A percentile compares a stretch with the other conserved stretches of the same genome.
Evolutionary conservation across 2,888 invertebrate genomes (phyloP).

Genomic region (Argyra leucocephala): DNA sequence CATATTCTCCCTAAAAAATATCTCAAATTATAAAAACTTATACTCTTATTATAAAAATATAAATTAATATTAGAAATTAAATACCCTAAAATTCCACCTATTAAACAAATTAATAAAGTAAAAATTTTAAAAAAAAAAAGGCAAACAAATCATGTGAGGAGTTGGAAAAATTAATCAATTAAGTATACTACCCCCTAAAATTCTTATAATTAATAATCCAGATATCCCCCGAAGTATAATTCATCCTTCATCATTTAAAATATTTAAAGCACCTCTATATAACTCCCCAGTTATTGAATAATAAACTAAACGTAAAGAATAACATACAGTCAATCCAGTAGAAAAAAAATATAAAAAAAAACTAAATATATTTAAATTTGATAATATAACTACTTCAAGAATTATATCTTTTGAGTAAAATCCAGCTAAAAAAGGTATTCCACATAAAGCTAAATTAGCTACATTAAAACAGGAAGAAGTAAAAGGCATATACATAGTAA

Average conservation of each 20-base stretch:
- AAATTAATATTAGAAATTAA: slow-evolving; percentile 44
- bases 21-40: slow-evolving; percentile 39
- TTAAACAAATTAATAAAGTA: slow-evolving; percentile 47
- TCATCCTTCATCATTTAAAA: slow-evolving; percentile 47
- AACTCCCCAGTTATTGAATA: slow-evolving; percentile 47
- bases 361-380: slow-evolving; percentile 47
- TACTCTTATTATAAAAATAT: slow-evolving; percentile 43
- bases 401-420: slow-evolving; percentile 59
- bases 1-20: slow-evolving; percentile 45
- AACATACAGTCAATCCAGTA: slow-evolving; percentile 50
- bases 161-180: slow-evolving; percentile 49
- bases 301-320: slow-evolving; percentile 50
- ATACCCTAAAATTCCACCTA: slow-evolving; percentile 43
- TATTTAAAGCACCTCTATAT: slow-evolving; percentile 46
- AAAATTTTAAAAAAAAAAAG: slow-evolving; percentile 46
- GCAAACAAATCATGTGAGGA: slow-evolving; percentile 49
- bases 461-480: no score
- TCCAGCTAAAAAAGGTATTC: slow-evolving; percentile 54
- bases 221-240: slow-evolving; percentile 46
- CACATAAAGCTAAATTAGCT: slow-evolving; percentile 53
- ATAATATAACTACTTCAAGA: slow-evolving; percentile 50
- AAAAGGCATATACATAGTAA: no score
- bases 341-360: slow-evolving; percentile 48
- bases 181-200: slow-evolving; percentile 49
- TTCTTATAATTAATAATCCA: slow-evolving; percentile 29